phyloP scores from a whole-genome alignment of 2,113 vertebrate species.

The Dasyurus viverrinus region DNA sequence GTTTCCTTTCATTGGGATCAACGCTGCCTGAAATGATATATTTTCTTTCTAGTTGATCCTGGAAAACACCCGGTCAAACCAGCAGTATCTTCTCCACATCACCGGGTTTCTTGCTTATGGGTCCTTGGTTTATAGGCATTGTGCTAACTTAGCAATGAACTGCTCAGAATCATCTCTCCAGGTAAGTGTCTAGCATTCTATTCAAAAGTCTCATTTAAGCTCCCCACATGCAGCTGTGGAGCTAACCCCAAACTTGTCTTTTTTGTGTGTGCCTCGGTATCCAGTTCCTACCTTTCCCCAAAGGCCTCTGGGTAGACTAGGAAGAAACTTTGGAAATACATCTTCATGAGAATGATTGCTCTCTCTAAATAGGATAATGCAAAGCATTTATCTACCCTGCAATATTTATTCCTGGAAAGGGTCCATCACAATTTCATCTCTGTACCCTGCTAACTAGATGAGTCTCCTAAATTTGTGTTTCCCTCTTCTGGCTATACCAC shows the following conservation, averaged over 20 bases:
- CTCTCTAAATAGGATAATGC: no score
- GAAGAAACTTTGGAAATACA: background rate
- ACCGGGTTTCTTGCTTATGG: background rate
- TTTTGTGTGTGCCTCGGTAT: background rate
- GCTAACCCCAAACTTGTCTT: background rate
- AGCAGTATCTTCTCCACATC: background rate
- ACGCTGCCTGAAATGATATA: background rate
- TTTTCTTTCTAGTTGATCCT: background rate
- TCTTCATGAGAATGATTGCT: no score
- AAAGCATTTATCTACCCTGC: no score
- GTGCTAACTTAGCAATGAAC: background rate
- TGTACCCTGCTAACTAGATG: no score
- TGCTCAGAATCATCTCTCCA: background rate
- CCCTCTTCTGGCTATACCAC: no score
- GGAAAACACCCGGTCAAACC: background rate
- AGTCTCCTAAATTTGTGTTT: no score
- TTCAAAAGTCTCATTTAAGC: background rate
- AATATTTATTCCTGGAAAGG: no score
- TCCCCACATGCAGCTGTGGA: background rate
- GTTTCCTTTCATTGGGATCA: background rate
- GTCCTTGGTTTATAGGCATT: background rate
- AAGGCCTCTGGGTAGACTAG: background rate
- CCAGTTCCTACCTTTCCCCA: background rate
- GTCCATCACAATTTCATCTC: no score
- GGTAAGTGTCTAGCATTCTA: background rate